phyloP scores from a whole-genome alignment of 2,888 invertebrate species.

The Athalia rosae region DNA sequence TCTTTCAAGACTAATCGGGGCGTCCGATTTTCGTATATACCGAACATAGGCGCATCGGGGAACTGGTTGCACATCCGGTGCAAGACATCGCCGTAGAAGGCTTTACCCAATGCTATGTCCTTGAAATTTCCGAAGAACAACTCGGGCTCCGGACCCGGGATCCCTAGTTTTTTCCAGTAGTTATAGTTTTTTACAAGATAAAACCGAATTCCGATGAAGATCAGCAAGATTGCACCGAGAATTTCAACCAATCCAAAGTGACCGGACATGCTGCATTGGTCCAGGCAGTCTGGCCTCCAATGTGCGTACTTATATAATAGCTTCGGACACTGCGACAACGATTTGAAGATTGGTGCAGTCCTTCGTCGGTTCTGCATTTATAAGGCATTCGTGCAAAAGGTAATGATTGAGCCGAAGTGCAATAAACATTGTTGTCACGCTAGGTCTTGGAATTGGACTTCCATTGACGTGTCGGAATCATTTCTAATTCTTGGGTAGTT shows the following conservation, averaged over 20 bases:
- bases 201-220: constrained; percentile 59
- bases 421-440: no score
- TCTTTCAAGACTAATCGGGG: constrained; percentile 70
- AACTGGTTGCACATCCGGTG: constrained; percentile 63
- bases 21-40: constrained; percentile 66
- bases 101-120: constrained; percentile 64
- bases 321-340: no score
- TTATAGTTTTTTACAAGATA: constrained; percentile 68
- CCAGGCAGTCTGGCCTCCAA: no score
- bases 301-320: no score
- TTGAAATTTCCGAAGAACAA: constrained; percentile 72
- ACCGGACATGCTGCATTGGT: no score
- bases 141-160: constrained; percentile 68
- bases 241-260: constrained; percentile 46
- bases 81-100: constrained; percentile 66
- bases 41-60: constrained; percentile 61
- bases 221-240: constrained; percentile 46
- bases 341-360: no score
- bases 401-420: no score
- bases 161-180: constrained; percentile 72
- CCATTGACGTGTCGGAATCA: no score
- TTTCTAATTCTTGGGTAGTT: no score
- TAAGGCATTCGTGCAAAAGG: no score
- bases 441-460: no score
- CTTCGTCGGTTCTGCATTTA: no score